Base-by-base conservation (phyloP, 2,113 vertebrate genomes). In the Miniopterus natalensis region DNA sequence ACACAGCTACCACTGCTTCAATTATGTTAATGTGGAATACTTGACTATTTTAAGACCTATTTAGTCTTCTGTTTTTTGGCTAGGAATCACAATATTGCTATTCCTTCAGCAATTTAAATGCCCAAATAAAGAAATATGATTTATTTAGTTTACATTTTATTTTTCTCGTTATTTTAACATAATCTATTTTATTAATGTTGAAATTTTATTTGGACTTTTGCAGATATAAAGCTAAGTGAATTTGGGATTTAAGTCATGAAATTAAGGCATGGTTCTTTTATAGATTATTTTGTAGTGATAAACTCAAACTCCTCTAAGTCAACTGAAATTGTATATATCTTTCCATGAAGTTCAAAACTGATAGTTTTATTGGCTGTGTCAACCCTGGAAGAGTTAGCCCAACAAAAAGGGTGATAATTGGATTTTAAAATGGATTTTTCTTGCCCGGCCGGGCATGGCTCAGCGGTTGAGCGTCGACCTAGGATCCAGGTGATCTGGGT, bases 1-100 rank as follows among this genome's bases (percentile, higher is more conserved):
- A 95, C 79, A 93, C 2, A 96, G 75, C 61, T 94, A 96, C 65
- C 0, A 15, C 40, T 59, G 75, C 65, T 92, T 95, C 80, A 80
- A 84, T 97, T 93, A 92, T 65, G 96, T 94, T 94, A 92, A 88
- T 96, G 92, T 80, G 31, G 77, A 95, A 96, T 89, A 90, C 70
- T 84, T 90, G 84, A 49, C 29, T 95, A 97, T 96, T 95, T 97
- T 95, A 89, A 96, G 80, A 75, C 45, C 71, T 79, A 81, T 96
- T 89, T 95, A 68, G 68, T 93, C 57, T 95, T 90, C 83, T 57
- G 8, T 73, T 63, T 94, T 88, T 78, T 49, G 47, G 14, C 51
- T 15, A 65, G 53, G 45, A 94, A 96, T 92, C 42, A 92, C 65
- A 92, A 79, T 68, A 40, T 73, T 42, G 17, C 31, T 59, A 92